phyloP scores from a whole-genome alignment of 2,888 invertebrate species.

The Tinea trinotella region DNA sequence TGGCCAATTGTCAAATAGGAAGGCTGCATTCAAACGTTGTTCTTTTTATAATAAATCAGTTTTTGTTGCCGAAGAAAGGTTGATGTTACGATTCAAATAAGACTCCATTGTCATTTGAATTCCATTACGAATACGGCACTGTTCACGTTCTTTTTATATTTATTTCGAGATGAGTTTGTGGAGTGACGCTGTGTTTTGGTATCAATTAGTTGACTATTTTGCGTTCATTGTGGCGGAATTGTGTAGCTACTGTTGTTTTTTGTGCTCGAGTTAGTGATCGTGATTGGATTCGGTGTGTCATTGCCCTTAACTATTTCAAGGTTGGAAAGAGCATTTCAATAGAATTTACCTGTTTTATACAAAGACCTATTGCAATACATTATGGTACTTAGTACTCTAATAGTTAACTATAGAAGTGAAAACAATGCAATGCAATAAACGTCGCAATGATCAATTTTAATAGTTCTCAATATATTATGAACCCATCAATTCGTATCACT shows the following conservation, averaged over 20 bases:
- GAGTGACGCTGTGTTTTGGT: conserved; percentile 18
- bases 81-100: conserved; percentile 39
- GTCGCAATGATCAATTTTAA: no score
- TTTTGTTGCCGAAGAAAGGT: conserved; percentile 31
- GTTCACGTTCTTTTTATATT: background rate
- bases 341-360: background rate
- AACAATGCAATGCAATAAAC: no score
- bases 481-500: no score
- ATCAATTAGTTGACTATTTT: conserved; percentile 17
- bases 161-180: background rate
- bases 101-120: conserved; percentile 35
- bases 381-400: no score
- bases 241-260: conserved; percentile 2
- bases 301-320: conserved; percentile 13
- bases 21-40: conserved; percentile 15
- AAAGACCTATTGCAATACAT: no score
- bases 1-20: conserved; percentile 18
- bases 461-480: no score
- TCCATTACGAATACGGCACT: conserved; percentile 17
- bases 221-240: conserved; percentile 15
- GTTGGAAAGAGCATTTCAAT: background rate
- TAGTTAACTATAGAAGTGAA: no score
- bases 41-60: conserved; percentile 19
- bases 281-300: conserved; percentile 12
- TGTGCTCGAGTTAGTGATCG: background rate